Evolutionary conservation across 2,888 invertebrate genomes (phyloP).

Genomic region (Eugnorisma glareosa): DNA sequence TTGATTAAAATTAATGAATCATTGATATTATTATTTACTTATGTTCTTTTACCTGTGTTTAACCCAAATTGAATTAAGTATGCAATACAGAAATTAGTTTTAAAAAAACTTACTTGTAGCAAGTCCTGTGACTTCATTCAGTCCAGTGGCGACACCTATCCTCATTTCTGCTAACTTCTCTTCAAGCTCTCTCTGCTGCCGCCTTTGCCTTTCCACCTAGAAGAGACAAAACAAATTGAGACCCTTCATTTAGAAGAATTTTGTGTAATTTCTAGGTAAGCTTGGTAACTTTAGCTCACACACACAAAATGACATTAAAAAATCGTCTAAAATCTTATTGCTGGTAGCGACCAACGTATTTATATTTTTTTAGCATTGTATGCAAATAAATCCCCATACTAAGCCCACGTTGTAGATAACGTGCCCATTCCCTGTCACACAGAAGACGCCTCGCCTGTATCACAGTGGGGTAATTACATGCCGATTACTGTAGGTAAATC

Average conservation of each 20-base stretch:
- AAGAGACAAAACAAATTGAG: constrained; percentile 65
- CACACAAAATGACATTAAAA: not conserved
- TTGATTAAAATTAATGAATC: not conserved
- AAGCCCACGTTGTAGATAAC: not conserved
- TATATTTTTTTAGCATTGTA: not conserved
- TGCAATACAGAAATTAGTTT: not conserved
- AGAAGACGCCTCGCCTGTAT: not conserved
- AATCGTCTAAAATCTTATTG: not conserved
- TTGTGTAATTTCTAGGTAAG: not conserved
- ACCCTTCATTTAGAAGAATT: not conserved
- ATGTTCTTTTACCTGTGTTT: constrained; percentile 3
- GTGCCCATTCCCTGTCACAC: not conserved
- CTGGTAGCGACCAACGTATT: not conserved
- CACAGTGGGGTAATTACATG: not conserved
- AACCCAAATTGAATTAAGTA: not conserved
- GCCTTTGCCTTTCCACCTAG: constrained; percentile 92
- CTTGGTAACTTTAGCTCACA: not conserved
- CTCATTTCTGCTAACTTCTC: constrained; percentile 90
- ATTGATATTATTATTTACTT: not conserved
- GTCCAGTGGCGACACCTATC: constrained; percentile 87
- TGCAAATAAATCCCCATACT: not conserved
- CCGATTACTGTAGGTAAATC: not conserved
- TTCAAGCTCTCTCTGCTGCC: constrained; percentile 88
- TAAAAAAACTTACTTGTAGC: constrained; percentile 81
- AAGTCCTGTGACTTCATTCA: constrained; percentile 88